Percentiles rank a stretch among this genome's conserved stretches.
Evolutionary conservation across 1,140 invertebrate species (phyloP).

Genomic region (Lanistes nyassanus): DNA sequence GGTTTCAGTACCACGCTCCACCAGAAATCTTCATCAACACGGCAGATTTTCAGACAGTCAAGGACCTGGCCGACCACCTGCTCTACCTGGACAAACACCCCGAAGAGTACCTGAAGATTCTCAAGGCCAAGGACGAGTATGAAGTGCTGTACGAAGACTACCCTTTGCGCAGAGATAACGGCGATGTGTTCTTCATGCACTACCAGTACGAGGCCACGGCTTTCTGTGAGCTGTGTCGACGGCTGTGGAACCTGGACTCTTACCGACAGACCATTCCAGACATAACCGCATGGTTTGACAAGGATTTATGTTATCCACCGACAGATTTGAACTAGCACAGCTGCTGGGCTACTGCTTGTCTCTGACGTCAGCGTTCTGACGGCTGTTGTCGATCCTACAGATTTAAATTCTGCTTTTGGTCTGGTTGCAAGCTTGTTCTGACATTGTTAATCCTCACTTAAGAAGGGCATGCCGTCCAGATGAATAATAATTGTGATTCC

Average conservation of each 20-base stretch:
- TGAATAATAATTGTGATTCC: too few relatives aligned
- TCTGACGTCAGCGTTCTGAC: too few relatives aligned
- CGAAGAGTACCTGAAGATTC: conserved; percentile 25
- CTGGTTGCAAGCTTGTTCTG: too few relatives aligned
- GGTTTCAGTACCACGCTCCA: neutral
- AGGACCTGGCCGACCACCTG: conserved; percentile 33
- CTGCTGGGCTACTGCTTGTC: too few relatives aligned
- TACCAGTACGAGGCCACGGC: conserved; percentile 14
- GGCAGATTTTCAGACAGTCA: conserved; percentile 25
- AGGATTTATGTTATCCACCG: conserved; percentile 9
- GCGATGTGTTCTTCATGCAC: conserved; percentile 3
- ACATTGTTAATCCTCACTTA: too few relatives aligned
- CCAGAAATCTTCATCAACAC: conserved; percentile 26
- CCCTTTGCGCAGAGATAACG: neutral
- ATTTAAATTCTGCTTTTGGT: too few relatives aligned
- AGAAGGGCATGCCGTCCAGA: too few relatives aligned
- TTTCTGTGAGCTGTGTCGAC: conserved; percentile 24
- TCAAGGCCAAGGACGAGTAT: conserved; percentile 29
- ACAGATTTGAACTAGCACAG: neutral
- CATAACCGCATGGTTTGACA: conserved; percentile 19
- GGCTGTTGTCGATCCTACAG: too few relatives aligned
- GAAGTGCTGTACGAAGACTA: conserved; percentile 27
- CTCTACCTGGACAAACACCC: conserved; percentile 32
- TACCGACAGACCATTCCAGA: conserved; percentile 19
- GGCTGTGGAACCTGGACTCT: conserved; percentile 21